Base-by-base conservation (phyloP, 2,888 invertebrate species). In the Acleris holmiana region DNA sequence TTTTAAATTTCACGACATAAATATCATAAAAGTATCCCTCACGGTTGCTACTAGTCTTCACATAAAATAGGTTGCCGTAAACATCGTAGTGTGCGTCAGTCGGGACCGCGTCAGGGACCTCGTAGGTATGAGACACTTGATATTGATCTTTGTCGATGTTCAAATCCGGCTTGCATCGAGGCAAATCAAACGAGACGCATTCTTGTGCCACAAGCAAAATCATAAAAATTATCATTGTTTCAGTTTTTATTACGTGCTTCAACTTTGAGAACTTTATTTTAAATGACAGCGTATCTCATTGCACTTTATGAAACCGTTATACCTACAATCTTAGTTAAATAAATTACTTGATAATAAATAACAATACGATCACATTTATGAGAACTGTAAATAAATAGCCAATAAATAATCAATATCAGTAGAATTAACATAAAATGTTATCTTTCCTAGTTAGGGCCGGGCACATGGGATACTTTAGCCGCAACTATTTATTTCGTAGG, bases 41-140 rank as follows among this genome's bases (percentile, higher is more conserved):
- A 1, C 71, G 71, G 50, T 80, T 80, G 56, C 72, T 74, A 25
- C 79, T 81, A 1, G 81, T 77, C 68, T 83, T 80, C 2, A 91
- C 85, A 44, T 78, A 91, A 69, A 91, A 90, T 41, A 90, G 70
- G 70, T 90, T 89, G 0, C 89, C 90, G 25, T 75, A 80, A 1
- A 69, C 74, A 67, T 90, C 90, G 53, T 78, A 89, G 67, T 89
- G 88, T 0, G 87, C 85, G 62, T 90, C 87, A 0, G 83, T 83
- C 0, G 90, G 88, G 50, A 78, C 78, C 0, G 76, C 79, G 21
- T 85, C 78, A 0, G 81, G 83, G 0, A 86, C 73, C 2, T 81
- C 64, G 56, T 86, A 87, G 0, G 76, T 79, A 35, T 82, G 67
- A 0, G 79, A 74, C 2, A 82, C 69, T 57, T 85, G 84, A 49